These are phyloP conservation scores for Sminthurinus aureus DNA, from an alignment of 2,888 invertebrate genomes.

Conservation along the genomic window DNA sequence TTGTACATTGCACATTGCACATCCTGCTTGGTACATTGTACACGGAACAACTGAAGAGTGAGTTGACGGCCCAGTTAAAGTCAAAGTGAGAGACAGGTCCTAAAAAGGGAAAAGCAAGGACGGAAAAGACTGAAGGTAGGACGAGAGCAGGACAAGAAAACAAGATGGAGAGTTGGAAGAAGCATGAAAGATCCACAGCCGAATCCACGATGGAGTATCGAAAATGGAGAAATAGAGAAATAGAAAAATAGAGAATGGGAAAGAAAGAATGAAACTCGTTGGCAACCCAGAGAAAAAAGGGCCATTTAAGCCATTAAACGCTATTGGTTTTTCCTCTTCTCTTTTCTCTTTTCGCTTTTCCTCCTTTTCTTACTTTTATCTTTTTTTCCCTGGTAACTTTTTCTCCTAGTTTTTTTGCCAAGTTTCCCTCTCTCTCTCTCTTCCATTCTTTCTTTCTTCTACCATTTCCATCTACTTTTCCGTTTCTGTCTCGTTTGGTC, in stretches of 20 bases:
- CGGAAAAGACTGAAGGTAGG: too few relatives aligned
- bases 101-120: too few relatives aligned
- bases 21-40: too few relatives aligned
- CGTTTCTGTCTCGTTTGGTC: not conserved
- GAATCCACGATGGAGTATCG: too few relatives aligned
- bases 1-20: too few relatives aligned
- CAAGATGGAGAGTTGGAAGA: not conserved
- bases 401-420: not conserved
- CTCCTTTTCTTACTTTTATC: not conserved
- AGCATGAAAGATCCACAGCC: too few relatives aligned
- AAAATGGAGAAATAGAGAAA: not conserved
- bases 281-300: not conserved
- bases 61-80: too few relatives aligned
- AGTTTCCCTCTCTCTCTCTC: not conserved
- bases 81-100: too few relatives aligned
- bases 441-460: not conserved
- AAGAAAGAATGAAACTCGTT: not conserved
- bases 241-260: not conserved
- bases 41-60: too few relatives aligned
- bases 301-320: slow-evolving; percentile 17
- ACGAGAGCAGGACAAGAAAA: not conserved
- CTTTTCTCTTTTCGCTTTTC: not conserved
- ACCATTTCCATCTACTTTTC: not conserved
- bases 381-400: not conserved
- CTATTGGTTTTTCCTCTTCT: not conserved